Evolutionary conservation across 2,888 invertebrate species (phyloP).

Genomic region (Sthenelais limicola): DNA sequence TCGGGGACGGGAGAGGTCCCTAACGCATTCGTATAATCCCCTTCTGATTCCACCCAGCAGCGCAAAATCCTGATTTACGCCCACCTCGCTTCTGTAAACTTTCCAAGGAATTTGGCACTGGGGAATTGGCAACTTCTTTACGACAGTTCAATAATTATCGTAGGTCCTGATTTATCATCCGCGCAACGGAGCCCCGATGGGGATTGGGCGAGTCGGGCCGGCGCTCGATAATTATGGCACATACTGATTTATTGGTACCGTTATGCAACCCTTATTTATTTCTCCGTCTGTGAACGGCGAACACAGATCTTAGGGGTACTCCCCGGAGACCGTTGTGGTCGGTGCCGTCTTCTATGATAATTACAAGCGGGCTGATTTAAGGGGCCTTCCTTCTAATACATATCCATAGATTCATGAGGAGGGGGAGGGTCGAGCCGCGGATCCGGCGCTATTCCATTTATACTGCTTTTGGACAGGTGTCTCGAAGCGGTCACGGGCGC

Average conservation of each 20-base stretch:
- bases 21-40: constrained; percentile 30
- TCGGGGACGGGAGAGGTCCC: background rate
- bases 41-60: background rate
- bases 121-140: constrained; percentile 35
- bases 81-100: constrained; percentile 27
- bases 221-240: constrained; percentile 32
- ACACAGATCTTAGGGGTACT: constrained; percentile 22
- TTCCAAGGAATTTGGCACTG: constrained; percentile 28
- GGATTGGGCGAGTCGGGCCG: constrained; percentile 4
- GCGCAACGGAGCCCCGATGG: constrained; percentile 15
- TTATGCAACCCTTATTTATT: constrained; percentile 35
- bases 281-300: constrained; percentile 16
- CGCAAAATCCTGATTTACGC: constrained; percentile 33
- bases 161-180: constrained; percentile 16
- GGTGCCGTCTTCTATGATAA: constrained; percentile 25
- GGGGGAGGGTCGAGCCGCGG: background rate
- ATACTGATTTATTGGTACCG: constrained; percentile 15
- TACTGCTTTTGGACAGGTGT: too few species aligned
- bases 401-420: constrained; percentile 36
- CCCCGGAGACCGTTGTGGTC: constrained; percentile 8
- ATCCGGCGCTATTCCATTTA: too few species aligned
- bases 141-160: constrained; percentile 31
- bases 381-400: constrained; percentile 18
- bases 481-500: background rate
- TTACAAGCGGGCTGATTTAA: constrained; percentile 22